Evolutionary conservation across 1,140 invertebrate species (phyloP).

Genomic region (Ceratina calcarata): DNA sequence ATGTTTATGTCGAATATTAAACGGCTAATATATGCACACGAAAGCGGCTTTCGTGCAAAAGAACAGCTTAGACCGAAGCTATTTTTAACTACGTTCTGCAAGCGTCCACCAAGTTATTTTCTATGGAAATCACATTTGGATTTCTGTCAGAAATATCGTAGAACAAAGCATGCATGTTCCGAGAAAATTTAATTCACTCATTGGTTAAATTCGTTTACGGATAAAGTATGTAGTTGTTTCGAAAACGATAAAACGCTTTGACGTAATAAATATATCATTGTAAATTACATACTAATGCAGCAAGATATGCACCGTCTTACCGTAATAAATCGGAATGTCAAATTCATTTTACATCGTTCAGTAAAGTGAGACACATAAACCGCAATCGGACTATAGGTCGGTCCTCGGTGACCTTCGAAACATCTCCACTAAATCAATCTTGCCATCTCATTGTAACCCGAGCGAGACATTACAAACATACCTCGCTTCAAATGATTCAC

Average conservation of each 20-base stretch:
- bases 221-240: too few relatives aligned
- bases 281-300: not conserved
- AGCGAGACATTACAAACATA: not conserved
- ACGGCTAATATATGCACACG: not conserved
- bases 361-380: not conserved
- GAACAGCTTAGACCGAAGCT: not conserved
- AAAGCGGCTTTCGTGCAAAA: not conserved
- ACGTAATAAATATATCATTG: not conserved
- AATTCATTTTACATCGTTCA: not conserved
- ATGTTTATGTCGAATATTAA: conserved; percentile 8
- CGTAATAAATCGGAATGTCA: not conserved
- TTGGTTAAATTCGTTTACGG: too few relatives aligned
- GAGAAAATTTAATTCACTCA: too few relatives aligned
- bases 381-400: not conserved
- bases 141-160: not conserved
- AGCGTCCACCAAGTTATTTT: not conserved
- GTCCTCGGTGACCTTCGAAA: not conserved
- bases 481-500: conserved; percentile 7
- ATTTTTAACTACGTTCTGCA: not conserved
- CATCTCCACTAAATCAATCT: not conserved
- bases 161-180: not conserved
- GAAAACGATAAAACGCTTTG: too few relatives aligned
- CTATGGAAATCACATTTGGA: not conserved
- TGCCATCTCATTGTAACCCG: not conserved
- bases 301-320: not conserved